Conservation (phyloP, 2,113 vertebrate species). For the Ibidorhyncha struthersii region DNA sequence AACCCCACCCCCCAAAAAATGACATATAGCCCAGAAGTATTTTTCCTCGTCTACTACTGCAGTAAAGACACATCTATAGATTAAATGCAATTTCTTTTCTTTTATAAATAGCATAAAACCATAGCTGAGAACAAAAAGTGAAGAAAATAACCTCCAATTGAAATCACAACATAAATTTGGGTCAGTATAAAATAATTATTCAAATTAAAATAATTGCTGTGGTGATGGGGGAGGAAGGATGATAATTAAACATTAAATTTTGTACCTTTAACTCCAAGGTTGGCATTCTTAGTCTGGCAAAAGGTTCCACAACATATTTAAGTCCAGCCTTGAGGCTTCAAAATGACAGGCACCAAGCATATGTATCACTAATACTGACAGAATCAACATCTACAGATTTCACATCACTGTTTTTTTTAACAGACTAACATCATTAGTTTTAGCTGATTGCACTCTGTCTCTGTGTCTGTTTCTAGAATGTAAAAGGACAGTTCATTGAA, state of each 20-base stretch:
- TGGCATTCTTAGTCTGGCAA: background rate
- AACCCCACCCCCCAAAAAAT: background rate
- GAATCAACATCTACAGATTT: background rate
- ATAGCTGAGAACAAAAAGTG: background rate
- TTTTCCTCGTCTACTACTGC: background rate
- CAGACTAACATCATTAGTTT: background rate
- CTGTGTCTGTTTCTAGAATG: background rate
- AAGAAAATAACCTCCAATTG: background rate
- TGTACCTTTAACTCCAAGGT: background rate
- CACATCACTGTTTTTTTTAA: background rate
- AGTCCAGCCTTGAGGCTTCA: background rate
- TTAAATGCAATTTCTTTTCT: background rate
- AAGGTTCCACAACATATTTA: background rate
- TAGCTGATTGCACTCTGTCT: background rate
- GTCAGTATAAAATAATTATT: background rate
- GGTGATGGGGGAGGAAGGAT: too few relatives aligned
- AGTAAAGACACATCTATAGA: background rate
- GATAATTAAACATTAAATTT: background rate
- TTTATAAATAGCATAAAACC: background rate
- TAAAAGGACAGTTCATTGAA: background rate
- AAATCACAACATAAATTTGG: background rate
- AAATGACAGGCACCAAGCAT: background rate
- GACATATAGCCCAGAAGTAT: background rate
- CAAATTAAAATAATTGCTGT: background rate
- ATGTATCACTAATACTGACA: background rate